Percentiles rank a stretch among this genome's conserved stretches.
These are phyloP conservation scores for Peromyscus leucopus DNA, from an alignment of 2,113 vertebrate genomes.

Conservation along the genomic window DNA sequence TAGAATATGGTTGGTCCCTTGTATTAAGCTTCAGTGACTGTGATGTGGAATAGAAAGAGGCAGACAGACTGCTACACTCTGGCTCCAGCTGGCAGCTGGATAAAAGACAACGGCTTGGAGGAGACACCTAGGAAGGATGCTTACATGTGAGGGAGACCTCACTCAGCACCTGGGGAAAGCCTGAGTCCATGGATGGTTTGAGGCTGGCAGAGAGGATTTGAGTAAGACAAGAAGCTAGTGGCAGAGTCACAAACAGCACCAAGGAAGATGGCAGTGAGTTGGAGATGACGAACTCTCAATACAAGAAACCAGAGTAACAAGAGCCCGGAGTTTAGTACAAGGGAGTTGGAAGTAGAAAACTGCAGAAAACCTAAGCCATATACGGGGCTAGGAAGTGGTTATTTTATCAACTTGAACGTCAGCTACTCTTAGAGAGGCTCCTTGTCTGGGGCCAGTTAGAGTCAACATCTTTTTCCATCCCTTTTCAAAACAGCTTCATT, in stretches of 20 bases:
- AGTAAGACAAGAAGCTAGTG: not conserved
- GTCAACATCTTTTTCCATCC: not conserved
- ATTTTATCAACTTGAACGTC: not conserved
- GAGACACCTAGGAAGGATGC: not conserved
- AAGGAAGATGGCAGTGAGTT: not conserved
- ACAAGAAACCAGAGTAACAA: no score
- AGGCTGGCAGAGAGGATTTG: not conserved
- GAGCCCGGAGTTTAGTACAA: not conserved
- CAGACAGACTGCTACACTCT: not conserved
- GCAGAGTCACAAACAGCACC: not conserved
- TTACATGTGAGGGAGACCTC: not conserved
- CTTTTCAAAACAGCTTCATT: not conserved
- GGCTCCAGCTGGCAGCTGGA: not conserved
- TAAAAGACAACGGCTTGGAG: not conserved
- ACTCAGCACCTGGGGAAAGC: not conserved
- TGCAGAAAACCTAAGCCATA: not conserved
- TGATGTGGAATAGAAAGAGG: not conserved
- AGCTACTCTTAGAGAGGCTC: not conserved
- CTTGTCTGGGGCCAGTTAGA: not conserved
- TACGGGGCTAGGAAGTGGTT: not conserved
- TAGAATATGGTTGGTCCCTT: not conserved
- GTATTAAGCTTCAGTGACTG: not conserved
- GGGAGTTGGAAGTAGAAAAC: not conserved
- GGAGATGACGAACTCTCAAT: not conserved
- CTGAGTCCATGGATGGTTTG: no score